These are phyloP conservation scores for Pangasianodon gigas DNA, from an alignment of 2,113 vertebrate species.

Conservation along the genomic window DNA sequence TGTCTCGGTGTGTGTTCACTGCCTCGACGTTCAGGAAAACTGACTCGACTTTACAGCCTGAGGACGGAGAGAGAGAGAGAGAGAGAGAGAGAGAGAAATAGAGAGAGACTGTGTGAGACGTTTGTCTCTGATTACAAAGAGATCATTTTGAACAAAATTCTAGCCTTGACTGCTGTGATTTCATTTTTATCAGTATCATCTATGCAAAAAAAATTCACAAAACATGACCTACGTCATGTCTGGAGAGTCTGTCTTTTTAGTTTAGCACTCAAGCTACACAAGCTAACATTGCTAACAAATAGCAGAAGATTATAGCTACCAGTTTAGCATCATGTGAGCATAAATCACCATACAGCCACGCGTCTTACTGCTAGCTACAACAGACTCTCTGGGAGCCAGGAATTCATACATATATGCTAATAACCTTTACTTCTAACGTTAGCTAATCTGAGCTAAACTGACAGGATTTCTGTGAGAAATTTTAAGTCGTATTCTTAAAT, in stretches of 20 bases:
- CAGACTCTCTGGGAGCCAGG: too few relatives aligned
- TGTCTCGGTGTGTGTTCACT: conserved; percentile 87
- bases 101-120: not conserved
- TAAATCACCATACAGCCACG: not conserved
- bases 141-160: not conserved
- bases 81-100: not conserved
- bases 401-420: not conserved
- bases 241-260: not conserved
- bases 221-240: too few relatives aligned
- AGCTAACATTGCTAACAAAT: not conserved
- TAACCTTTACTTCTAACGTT: not conserved
- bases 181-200: too few relatives aligned
- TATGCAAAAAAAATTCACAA: not conserved
- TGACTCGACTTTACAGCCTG: conserved; percentile 87
- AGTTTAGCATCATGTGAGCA: not conserved
- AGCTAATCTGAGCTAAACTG: too few relatives aligned
- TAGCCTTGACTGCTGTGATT: not conserved
- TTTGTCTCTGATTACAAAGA: not conserved
- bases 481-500: not conserved
- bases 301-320: not conserved
- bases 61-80: conserved; percentile 19
- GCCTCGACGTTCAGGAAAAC: conserved; percentile 88
- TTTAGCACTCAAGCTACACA: not conserved
- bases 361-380: not conserved
- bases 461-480: not conserved